These are phyloP conservation scores for Ypsolopha sequella DNA, from an alignment of 2,888 invertebrate genomes.

Conservation along the genomic window DNA sequence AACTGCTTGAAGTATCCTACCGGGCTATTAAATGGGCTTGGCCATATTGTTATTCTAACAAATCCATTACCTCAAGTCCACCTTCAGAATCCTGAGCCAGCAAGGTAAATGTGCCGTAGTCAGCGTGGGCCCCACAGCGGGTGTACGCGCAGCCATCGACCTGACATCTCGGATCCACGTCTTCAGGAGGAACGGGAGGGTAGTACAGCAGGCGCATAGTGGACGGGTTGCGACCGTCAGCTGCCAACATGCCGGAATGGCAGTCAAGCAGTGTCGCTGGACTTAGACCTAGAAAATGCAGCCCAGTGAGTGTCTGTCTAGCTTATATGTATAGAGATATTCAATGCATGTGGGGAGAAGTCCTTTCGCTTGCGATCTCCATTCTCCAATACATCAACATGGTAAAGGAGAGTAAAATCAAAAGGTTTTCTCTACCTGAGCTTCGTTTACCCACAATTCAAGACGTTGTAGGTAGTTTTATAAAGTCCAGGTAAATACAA, in stretches of 20 bases:
- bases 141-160: slow-evolving; percentile 51
- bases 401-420: no score
- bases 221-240: slow-evolving; percentile 74
- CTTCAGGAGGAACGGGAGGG: slow-evolving; percentile 75
- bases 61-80: slow-evolving; percentile 70
- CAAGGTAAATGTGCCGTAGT: slow-evolving; percentile 82
- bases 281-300: slow-evolving; percentile 58
- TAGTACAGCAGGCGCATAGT: slow-evolving; percentile 80
- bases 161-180: slow-evolving; percentile 59
- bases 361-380: background rate
- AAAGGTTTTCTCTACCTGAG: no score
- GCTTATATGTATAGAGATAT: no score
- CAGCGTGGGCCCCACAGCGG: slow-evolving; percentile 79
- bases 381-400: background rate
- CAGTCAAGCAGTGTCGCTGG: slow-evolving; percentile 73
- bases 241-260: slow-evolving; percentile 75
- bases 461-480: no score
- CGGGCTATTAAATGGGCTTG: no score
- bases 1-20: no score
- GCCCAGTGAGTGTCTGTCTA: no score
- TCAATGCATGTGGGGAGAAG: background rate
- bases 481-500: no score
- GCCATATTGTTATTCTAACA: background rate
- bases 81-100: slow-evolving; percentile 82
- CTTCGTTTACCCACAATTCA: no score